Base-by-base conservation (phyloP, 2,888 invertebrate species). In the Perizoma affinitatum region DNA sequence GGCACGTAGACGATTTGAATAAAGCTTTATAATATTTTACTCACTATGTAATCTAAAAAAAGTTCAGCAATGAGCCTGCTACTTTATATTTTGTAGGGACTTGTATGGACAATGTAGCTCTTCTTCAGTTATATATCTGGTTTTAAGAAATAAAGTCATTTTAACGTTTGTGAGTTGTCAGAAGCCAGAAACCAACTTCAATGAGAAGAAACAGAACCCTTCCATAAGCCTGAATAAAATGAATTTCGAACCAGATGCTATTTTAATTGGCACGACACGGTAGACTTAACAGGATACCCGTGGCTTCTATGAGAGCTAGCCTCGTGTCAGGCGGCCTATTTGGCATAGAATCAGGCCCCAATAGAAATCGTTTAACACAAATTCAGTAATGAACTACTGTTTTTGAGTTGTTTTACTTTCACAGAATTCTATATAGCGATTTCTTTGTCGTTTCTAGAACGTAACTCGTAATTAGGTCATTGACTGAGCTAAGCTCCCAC, bases 401-500 rank as follows among this genome's bases (percentile, higher is more conserved):
- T n/a, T n/a, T n/a, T n/a, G n/a, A n/a, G n/a, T n/a, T n/a, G n/a
- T n/a, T 54, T 60, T 38, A 58, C 63, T 63, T 63, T 58, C 63
- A 58, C 58, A 48, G 38, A 54, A 58, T 54, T 54, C 54, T 54
- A 56, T 61, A 58, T 42, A 55, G 51, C 52, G 52, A 58, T 45
- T 55, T 63, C 63, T 63, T 63, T 63, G 63, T 55, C 45, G 55
- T 48, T 51, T 44, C 47, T 47, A 52, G 48, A 54, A 54, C 50
- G 52, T 66, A 22, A 22, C 22, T 22, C 3, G 1, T 64, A 66
- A 68, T 68, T 66, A 63, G 68, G 66, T 64, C 64, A 60, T 68
- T 68, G 68, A 63, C 68, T 58, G 43, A 35, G 54, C 68, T 61
- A 40, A 35, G 54, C 62, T 53, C 67, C 64, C 64, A 68, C 66